Evolutionary conservation across 2,888 invertebrate species (phyloP).

Genomic region (Drosophila subsilvestris): DNA sequence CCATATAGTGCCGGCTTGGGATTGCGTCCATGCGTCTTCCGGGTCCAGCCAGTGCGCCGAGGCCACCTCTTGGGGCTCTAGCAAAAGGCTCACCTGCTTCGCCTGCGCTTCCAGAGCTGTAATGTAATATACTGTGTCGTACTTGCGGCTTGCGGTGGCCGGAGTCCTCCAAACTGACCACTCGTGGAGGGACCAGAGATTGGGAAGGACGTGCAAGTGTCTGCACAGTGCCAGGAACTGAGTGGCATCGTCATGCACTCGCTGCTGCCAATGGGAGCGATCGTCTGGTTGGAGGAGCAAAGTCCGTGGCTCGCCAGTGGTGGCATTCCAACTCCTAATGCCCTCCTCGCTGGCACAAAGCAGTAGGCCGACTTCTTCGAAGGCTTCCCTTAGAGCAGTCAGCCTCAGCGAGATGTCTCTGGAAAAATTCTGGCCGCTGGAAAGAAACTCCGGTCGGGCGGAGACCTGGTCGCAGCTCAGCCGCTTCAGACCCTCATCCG

Average conservation of each 20-base stretch:
- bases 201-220: conserved; percentile 89
- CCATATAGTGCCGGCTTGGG: conserved; percentile 66
- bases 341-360: conserved; percentile 86
- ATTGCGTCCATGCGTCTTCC: conserved; percentile 53
- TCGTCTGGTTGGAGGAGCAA: conserved; percentile 85
- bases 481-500: conserved; percentile 84
- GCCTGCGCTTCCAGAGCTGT: conserved; percentile 51
- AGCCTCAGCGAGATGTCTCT: conserved; percentile 91
- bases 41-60: conserved; percentile 61
- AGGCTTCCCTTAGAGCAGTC: conserved; percentile 94
- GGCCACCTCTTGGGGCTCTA: conserved; percentile 72
- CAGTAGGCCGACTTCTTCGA: conserved; percentile 94
- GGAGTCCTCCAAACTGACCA: conserved; percentile 96
- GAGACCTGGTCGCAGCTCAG: conserved; percentile 67
- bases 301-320: conserved; percentile 71
- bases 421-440: conserved; percentile 81
- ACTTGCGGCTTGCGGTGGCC: conserved; percentile 72
- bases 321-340: conserved; percentile 79
- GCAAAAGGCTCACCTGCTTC: conserved; percentile 55
- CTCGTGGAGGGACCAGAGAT: conserved; percentile 91
- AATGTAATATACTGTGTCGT: conserved; percentile 74
- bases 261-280: conserved; percentile 87
- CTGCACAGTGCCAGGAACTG: conserved; percentile 88
- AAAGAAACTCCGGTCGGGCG: conserved; percentile 83
- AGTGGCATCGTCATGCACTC: conserved; percentile 80